These are phyloP conservation scores for Lasioglossum albipes DNA, from an alignment of 1,140 invertebrate genomes.

Conservation along the genomic window DNA sequence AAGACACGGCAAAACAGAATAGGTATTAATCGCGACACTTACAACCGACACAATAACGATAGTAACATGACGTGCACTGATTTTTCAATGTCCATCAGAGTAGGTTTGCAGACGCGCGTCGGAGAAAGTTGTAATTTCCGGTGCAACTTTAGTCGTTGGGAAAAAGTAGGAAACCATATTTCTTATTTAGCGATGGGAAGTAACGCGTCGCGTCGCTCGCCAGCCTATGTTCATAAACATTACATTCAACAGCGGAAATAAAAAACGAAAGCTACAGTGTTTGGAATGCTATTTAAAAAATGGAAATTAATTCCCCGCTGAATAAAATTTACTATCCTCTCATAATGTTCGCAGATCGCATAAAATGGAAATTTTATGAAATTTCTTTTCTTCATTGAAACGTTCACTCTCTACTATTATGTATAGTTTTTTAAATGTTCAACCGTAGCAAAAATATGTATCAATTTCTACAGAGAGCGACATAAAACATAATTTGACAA, in stretches of 20 bases:
- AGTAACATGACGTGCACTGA: not conserved
- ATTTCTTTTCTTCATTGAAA: too few relatives aligned
- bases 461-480: not conserved
- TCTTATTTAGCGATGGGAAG: not conserved
- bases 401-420: too few relatives aligned
- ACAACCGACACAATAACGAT: not conserved
- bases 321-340: too few relatives aligned
- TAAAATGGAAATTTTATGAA: too few relatives aligned
- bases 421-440: too few relatives aligned
- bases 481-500: slow-evolving; percentile 1
- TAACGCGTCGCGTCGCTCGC: not conserved
- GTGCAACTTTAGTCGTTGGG: not conserved
- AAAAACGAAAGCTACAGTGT: not conserved
- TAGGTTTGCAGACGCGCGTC: not conserved
- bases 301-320: too few relatives aligned
- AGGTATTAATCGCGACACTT: not conserved
- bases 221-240: not conserved
- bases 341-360: too few relatives aligned
- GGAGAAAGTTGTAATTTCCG: not conserved
- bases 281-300: not conserved
- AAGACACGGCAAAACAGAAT: not conserved
- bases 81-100: not conserved
- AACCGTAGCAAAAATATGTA: not conserved
- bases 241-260: not conserved
- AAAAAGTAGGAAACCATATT: not conserved